Percentiles rank a stretch among this genome's conserved stretches.
Conservation (phyloP, 1,140 invertebrate species). For the Euura saliciscinereae region DNA sequence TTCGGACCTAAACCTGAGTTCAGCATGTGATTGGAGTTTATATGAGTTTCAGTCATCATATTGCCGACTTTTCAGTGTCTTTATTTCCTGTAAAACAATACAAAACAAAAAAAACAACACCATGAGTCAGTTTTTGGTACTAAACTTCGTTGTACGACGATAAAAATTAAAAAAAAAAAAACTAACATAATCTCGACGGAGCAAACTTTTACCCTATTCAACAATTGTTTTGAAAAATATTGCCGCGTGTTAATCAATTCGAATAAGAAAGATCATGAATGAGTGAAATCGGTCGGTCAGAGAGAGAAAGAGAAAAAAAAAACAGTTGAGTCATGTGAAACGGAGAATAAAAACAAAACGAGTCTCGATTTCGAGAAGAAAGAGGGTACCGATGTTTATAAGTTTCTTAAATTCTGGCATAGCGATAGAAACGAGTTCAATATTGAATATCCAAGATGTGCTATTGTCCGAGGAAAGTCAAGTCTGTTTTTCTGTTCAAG, state of each 20-base stretch:
- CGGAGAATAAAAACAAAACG: too few relatives aligned
- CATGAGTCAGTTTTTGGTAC: conserved; percentile 1
- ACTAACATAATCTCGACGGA: background rate
- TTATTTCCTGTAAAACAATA: conserved; percentile 36
- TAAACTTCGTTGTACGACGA: background rate
- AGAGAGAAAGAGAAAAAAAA: background rate
- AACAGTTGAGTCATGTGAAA: too few relatives aligned
- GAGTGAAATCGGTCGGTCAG: background rate
- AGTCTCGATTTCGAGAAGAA: too few relatives aligned
- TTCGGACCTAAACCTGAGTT: conserved; percentile 54
- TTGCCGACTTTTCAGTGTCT: conserved; percentile 43
- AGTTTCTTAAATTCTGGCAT: background rate
- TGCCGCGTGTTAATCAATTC: background rate
- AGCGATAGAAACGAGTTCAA: background rate
- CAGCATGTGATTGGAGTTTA: conserved; percentile 57
- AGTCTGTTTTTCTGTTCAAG: background rate
- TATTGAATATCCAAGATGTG: too few relatives aligned
- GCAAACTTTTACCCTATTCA: too few relatives aligned
- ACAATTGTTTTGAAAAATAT: too few relatives aligned
- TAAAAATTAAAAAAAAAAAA: background rate
- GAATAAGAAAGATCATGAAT: background rate
- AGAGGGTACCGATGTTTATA: background rate
- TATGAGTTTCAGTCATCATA: conserved; percentile 61
- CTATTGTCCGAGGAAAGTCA: background rate
- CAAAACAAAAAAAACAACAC: conserved; percentile 13